These are phyloP conservation scores for Chlorospingus flavigularis DNA, from an alignment of 2,797 vertebrate genomes.

Conservation along the genomic window DNA sequence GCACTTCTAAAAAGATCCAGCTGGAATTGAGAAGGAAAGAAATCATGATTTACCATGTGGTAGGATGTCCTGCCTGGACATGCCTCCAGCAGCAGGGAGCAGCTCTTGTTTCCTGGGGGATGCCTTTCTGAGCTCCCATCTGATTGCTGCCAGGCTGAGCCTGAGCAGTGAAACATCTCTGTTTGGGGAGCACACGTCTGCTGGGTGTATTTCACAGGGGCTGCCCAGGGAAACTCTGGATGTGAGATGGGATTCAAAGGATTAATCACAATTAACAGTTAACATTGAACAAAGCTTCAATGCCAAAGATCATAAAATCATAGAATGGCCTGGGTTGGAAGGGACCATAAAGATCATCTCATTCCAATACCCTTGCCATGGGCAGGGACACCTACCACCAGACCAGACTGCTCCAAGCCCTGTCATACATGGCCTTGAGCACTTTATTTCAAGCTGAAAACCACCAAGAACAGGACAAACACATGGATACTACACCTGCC, in stretches of 20 bases:
- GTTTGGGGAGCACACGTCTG: neutral
- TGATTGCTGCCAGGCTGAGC: fast-evolving
- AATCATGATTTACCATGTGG: fast-evolving
- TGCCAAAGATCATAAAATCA: neutral
- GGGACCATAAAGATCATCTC: neutral
- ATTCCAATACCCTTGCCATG: neutral
- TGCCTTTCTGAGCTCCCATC: neutral
- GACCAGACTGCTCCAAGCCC: neutral
- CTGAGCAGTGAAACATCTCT: neutral
- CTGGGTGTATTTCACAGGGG: neutral
- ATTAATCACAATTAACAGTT: neutral
- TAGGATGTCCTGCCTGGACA: neutral
- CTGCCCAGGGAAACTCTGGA: neutral
- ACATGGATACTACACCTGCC: neutral
- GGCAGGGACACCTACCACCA: neutral
- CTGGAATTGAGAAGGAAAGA: neutral
- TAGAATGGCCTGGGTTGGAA: neutral
- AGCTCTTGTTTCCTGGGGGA: neutral
- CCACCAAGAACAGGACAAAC: neutral
- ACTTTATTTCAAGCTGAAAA: neutral
- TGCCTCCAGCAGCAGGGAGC: neutral
- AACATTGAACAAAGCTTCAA: neutral
- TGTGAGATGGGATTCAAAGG: neutral
- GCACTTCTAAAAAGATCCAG: neutral
- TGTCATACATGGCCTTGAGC: neutral